Evolutionary conservation across 2,113 vertebrate species (phyloP).

Genomic region (Caretta caretta): DNA sequence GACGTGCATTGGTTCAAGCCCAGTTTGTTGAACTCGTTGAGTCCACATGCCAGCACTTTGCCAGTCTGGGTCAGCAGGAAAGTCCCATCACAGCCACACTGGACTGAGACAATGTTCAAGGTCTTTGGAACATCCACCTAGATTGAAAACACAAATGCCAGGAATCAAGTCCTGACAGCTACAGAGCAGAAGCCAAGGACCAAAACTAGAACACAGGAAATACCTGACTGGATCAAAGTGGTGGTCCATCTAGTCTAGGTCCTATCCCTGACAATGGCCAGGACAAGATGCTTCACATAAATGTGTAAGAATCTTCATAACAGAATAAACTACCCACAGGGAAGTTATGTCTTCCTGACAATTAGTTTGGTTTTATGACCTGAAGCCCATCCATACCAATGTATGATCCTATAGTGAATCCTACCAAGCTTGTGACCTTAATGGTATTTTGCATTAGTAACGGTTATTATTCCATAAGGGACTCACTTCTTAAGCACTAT

Average conservation of each 20-base stretch:
- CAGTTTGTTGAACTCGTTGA: constrained; percentile 97
- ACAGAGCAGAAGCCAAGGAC: constrained; percentile 8
- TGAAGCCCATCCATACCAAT: background rate
- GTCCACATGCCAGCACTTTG: constrained; percentile 96
- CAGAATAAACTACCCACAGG: background rate
- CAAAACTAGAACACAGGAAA: background rate
- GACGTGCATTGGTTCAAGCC: constrained; percentile 95
- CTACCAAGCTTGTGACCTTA: background rate
- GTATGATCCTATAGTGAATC: background rate
- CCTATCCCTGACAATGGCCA: background rate
- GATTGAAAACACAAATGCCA: background rate
- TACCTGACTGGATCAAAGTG: background rate
- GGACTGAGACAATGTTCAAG: constrained; percentile 90
- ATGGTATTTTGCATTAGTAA: background rate
- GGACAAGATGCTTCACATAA: background rate
- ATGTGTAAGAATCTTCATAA: background rate
- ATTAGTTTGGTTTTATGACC: background rate
- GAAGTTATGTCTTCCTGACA: background rate
- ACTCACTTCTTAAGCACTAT: background rate
- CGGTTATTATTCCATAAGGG: background rate
- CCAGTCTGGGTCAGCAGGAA: constrained; percentile 95
- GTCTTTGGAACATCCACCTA: constrained; percentile 94
- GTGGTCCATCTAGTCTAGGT: background rate
- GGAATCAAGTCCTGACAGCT: background rate
- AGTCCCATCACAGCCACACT: constrained; percentile 93